Evolutionary conservation across 1,140 invertebrate species (phyloP).

Genomic region (Drosophila micromelanica): DNA sequence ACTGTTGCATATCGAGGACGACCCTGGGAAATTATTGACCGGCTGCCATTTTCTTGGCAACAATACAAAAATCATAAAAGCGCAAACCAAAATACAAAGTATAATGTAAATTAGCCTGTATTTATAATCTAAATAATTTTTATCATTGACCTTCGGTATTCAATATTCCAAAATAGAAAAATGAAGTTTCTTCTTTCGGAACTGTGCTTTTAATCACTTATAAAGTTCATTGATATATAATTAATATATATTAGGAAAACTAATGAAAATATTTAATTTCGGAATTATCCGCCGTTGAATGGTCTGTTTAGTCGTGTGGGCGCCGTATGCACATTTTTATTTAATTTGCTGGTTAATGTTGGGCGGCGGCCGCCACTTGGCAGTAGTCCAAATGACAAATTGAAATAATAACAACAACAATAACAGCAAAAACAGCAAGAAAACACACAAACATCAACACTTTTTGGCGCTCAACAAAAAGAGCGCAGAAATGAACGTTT

Average conservation of each 20-base stretch:
- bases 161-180: too few relatives aligned
- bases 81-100: constrained; percentile 23
- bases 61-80: constrained; percentile 48
- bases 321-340: constrained; percentile 53
- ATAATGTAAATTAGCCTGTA: constrained; percentile 38
- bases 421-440: constrained; percentile 2
- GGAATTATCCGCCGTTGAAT: neutral
- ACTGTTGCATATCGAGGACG: constrained; percentile 36
- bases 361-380: constrained; percentile 66
- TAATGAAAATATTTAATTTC: constrained; percentile 44
- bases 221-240: too few relatives aligned
- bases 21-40: constrained; percentile 52
- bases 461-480: constrained; percentile 35
- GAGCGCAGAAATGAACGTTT: constrained; percentile 63
- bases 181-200: too few relatives aligned
- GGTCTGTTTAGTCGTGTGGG: constrained; percentile 34
- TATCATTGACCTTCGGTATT: too few relatives aligned
- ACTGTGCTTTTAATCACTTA: too few relatives aligned
- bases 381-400: constrained; percentile 75
- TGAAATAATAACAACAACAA: constrained; percentile 70
- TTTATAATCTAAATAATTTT: neutral
- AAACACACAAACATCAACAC: constrained; percentile 46
- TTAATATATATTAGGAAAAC: constrained; percentile 29
- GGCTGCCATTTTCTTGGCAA: constrained; percentile 62
- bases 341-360: constrained; percentile 73